phyloP scores from a whole-genome alignment of 1,140 invertebrate genomes.

The Drosophila pallidifrons region DNA sequence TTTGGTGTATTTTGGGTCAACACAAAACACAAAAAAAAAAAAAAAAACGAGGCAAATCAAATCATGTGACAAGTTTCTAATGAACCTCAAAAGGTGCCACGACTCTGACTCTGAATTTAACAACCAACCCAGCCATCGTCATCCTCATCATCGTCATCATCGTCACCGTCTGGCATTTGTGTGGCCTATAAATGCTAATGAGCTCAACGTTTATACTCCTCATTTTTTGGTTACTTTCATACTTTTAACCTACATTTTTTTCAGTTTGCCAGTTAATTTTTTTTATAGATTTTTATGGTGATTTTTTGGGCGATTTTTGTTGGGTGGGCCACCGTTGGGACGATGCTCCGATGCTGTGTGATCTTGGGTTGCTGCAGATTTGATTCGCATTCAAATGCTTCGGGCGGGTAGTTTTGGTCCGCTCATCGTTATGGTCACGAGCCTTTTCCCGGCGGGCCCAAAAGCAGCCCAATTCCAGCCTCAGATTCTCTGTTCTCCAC shows the following conservation, averaged over 20 bases:
- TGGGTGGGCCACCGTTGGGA: constrained; percentile 60
- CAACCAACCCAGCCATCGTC: constrained; percentile 2
- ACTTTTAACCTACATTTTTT: constrained; percentile 43
- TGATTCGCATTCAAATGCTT: constrained; percentile 30
- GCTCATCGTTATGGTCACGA: constrained; percentile 53
- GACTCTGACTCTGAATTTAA: constrained; percentile 1
- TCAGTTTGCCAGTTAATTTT: constrained; percentile 32
- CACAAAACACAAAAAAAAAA: neutral
- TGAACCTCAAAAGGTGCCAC: constrained; percentile 71
- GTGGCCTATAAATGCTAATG: constrained; percentile 82
- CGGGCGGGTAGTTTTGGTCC: constrained; percentile 42
- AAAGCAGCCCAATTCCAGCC: constrained; percentile 5
- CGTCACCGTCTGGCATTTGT: constrained; percentile 57
- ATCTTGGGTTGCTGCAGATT: constrained; percentile 25
- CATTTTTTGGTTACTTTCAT: constrained; percentile 22
- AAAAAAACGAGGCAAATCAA: constrained; percentile 56
- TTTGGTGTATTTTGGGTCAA: constrained; percentile 24
- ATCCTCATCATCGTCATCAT: neutral
- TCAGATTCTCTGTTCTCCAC: neutral
- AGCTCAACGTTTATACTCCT: constrained; percentile 50
- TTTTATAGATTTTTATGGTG: constrained; percentile 79
- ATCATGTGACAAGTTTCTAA: constrained; percentile 83
- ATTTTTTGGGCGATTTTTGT: constrained; percentile 70
- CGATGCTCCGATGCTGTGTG: neutral
- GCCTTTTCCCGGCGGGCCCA: constrained; percentile 31